Percentiles rank a stretch among this genome's conserved stretches.
Evolutionary conservation across 1,140 invertebrate genomes (phyloP).

Genomic region (Drosophila nebulosa): DNA sequence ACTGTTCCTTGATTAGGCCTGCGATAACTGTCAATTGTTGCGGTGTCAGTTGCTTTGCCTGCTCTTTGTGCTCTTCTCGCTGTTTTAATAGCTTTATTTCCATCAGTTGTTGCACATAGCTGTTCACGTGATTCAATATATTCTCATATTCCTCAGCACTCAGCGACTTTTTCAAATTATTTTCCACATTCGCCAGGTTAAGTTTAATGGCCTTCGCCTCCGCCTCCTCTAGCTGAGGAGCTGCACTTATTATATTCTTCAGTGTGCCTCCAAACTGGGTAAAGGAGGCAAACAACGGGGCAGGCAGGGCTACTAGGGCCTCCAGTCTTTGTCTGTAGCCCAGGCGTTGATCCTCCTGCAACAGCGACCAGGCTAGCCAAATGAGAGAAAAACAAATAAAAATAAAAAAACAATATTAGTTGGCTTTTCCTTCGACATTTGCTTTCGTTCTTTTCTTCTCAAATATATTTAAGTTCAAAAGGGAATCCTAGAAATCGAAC

Average conservation of each 20-base stretch:
- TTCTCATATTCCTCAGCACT: constrained; percentile 74
- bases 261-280: constrained; percentile 9
- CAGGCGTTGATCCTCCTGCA: constrained; percentile 50
- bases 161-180: constrained; percentile 55
- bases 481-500: constrained; percentile 14
- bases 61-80: not conserved
- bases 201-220: constrained; percentile 28
- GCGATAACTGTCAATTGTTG: constrained; percentile 58
- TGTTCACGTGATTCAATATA: constrained; percentile 75
- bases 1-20: constrained; percentile 57
- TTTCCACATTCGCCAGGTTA: constrained; percentile 53
- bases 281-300: constrained; percentile 35
- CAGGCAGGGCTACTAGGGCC: constrained; percentile 52
- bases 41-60: constrained; percentile 40
- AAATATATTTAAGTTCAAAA: not conserved
- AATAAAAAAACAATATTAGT: constrained; percentile 49
- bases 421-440: constrained; percentile 69
- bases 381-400: constrained; percentile 14
- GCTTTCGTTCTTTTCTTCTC: not conserved
- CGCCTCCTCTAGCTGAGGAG: constrained; percentile 9
- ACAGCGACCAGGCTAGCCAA: constrained; percentile 59
- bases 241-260: not conserved
- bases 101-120: constrained; percentile 72
- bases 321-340: constrained; percentile 36
- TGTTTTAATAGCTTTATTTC: constrained; percentile 64